These are phyloP conservation scores for Eidolon dupreanum DNA, from an alignment of 2,797 vertebrate species.

Conservation along the genomic window DNA sequence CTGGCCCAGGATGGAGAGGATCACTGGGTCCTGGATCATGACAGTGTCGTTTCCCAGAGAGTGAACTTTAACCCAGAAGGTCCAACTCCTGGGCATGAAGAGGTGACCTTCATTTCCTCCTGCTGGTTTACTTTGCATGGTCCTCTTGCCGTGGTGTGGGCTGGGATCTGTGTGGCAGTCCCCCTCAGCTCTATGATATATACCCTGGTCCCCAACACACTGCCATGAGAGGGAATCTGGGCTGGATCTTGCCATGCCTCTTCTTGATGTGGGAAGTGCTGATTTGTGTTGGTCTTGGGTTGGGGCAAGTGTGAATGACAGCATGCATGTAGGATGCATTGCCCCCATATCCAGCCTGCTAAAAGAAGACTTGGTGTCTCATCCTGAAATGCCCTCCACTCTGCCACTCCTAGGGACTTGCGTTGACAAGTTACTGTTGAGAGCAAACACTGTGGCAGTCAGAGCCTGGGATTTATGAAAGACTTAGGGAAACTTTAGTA, in stretches of 20 bases:
- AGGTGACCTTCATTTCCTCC: background rate
- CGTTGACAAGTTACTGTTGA: background rate
- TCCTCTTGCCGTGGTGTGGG: background rate
- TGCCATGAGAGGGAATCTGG: background rate
- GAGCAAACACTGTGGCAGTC: background rate
- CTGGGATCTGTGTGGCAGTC: background rate
- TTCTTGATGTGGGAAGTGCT: background rate
- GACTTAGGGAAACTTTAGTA: background rate
- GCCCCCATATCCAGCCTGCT: background rate
- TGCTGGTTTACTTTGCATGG: background rate
- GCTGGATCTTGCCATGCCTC: background rate
- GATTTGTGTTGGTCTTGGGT: background rate
- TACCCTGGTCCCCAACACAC: background rate
- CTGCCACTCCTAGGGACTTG: background rate
- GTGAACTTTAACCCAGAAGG: background rate
- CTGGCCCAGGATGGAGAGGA: background rate
- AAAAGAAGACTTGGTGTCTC: background rate
- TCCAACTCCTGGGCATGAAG: background rate
- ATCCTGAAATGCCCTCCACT: background rate
- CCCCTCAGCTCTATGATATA: background rate
- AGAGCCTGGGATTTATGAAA: background rate
- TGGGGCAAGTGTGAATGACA: background rate
- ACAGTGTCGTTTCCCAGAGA: background rate
- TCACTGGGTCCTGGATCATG: background rate
- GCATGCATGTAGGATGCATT: background rate